Conservation (phyloP, 1,140 invertebrate species). For the Conus ventricosus region DNA sequence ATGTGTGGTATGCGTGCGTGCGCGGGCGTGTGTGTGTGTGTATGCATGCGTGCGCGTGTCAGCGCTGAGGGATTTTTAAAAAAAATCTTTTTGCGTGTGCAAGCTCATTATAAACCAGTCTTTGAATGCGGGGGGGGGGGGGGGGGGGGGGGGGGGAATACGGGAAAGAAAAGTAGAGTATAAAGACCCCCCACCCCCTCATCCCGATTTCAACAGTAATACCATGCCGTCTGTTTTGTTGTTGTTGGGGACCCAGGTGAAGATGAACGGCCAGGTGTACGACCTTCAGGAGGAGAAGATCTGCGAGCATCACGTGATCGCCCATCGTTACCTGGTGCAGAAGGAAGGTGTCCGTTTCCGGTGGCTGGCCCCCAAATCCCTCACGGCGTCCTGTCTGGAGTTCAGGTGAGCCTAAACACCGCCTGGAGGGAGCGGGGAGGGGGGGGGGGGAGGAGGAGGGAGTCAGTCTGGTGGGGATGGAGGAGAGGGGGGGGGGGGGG, state of each 20-base stretch:
- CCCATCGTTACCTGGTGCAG: conserved; percentile 57
- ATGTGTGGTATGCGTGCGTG: background rate
- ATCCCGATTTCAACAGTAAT: too few relatives aligned
- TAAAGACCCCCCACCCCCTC: too few relatives aligned
- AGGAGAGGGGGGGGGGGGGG: too few relatives aligned
- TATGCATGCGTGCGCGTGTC: conserved; percentile 21
- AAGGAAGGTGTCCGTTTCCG: conserved; percentile 60
- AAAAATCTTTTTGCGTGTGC: too few relatives aligned
- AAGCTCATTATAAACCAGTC: too few relatives aligned
- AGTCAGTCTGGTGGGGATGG: too few relatives aligned
- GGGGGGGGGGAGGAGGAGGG: too few relatives aligned
- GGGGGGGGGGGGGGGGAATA: too few relatives aligned
- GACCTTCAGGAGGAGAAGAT: conserved; percentile 49
- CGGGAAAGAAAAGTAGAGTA: too few relatives aligned
- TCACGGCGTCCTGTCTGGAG: conserved; percentile 62
- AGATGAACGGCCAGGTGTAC: conserved; percentile 35
- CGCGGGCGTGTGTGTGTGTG: background rate
- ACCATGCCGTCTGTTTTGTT: too few relatives aligned
- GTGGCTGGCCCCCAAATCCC: conserved; percentile 65
- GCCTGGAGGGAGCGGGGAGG: too few relatives aligned
- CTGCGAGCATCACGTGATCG: conserved; percentile 63
- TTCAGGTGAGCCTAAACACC: conserved; percentile 62
- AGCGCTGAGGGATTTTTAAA: background rate
- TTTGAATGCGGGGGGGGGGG: too few relatives aligned
- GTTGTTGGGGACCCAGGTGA: conserved; percentile 29